A percentile compares a stretch with the other conserved stretches of the same genome.
Conservation (phyloP, 2,888 invertebrate species). For the Cerastis rubricosa region DNA sequence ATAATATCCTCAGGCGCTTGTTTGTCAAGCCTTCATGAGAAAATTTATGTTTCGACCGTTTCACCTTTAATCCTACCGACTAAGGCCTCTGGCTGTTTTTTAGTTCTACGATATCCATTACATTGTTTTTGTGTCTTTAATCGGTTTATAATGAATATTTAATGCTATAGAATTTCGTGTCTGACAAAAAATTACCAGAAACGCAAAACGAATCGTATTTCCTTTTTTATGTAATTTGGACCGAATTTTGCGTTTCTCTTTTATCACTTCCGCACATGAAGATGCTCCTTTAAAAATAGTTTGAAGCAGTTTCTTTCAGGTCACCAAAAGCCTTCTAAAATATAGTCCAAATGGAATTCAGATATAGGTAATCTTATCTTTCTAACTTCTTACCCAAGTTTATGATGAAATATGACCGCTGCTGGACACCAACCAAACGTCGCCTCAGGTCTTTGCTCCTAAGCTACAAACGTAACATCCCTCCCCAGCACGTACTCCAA, state of each 20-base stretch:
- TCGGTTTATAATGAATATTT: constrained; percentile 67
- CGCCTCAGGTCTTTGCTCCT: neutral
- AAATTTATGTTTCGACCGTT: constrained; percentile 36
- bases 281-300: neutral
- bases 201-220: constrained; percentile 41
- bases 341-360: neutral
- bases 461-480: constrained; percentile 15
- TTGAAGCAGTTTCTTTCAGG: too few species aligned
- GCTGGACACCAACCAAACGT: neutral
- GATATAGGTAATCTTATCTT: neutral
- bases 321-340: neutral
- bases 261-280: constrained; percentile 3
- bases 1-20: constrained; percentile 40
- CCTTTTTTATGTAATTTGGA: constrained; percentile 41
- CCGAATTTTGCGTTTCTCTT: constrained; percentile 29
- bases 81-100: constrained; percentile 48
- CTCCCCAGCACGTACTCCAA: constrained; percentile 10
- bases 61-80: constrained; percentile 47
- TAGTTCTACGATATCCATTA: constrained; percentile 47
- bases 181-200: constrained; percentile 45
- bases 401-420: too few species aligned
- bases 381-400: neutral
- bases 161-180: constrained; percentile 61
- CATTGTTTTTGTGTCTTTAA: constrained; percentile 63
- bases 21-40: constrained; percentile 28